Evolutionary conservation across 2,113 vertebrate species (phyloP), one percentile per base, ranked within the genome.

Genomic region (Colius striatus): DNA sequence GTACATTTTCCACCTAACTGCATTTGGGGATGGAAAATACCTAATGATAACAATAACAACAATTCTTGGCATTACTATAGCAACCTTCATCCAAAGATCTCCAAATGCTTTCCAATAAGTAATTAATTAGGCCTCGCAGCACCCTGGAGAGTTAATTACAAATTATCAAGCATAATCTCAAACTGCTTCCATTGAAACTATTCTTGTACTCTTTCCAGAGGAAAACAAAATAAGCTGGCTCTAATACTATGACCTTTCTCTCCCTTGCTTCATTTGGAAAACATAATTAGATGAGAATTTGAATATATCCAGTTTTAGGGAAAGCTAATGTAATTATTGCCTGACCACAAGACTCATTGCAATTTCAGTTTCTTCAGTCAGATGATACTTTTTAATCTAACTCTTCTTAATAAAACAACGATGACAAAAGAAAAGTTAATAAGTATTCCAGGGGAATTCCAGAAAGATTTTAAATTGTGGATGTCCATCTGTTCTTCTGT

Each of bases 81-180:
- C 77, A 87, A 50, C 29, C 72, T 96, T 94, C 93, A 88, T 95
- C 87, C 93, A 93, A 95, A 84, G 87, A 96, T 95, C 76, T 96
- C 92, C 90, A 96, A 95, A 71, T 80, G 73, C 47, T 91, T 97
- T 92, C 91, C 87, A 94, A 83, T 89, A 85, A 92, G 95, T 97
- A 96, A 96, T 97, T 96, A 96, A 97, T 91, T 96, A 95, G 89
- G 85, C 60, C 77, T 96, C 88, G 87, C 80, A 95, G 82, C 53
- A 90, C 95, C 89, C 92, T 94, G 80, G 91, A 91, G 95, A 97
- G 87, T 96, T 96, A 96, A 97, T 97, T 96, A 96, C 95, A 97
- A 95, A 91, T 94, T 94, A 95, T 63, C 62, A 95, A 76, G 47
- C 55, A 92, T 95, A 74, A 94, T 89, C 95, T 78, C 91, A 92